phyloP scores from a whole-genome alignment of 2,113 vertebrate species.

The Entelurus aequoreus region DNA sequence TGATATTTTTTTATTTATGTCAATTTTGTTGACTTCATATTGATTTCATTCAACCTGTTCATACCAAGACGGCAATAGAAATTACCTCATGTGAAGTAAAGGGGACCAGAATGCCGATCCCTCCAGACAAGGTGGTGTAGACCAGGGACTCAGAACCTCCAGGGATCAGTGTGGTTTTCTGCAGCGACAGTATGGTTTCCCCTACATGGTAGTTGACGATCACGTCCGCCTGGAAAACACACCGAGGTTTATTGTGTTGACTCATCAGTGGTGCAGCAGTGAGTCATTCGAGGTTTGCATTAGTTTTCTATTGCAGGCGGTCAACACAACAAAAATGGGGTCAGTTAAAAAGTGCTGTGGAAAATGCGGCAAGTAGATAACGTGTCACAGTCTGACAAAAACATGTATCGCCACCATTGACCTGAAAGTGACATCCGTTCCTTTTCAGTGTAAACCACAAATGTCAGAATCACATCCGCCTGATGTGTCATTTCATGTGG shows the following conservation, averaged over 20 bases:
- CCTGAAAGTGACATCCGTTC: neutral
- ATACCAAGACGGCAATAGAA: too few relatives aligned
- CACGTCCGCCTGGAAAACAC: slow-evolving; percentile 83
- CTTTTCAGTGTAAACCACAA: neutral
- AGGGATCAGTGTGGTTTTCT: slow-evolving; percentile 95
- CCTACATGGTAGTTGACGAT: slow-evolving; percentile 96
- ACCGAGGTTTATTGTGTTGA: neutral
- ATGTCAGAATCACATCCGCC: too few relatives aligned
- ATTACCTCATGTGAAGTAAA: slow-evolving; percentile 96
- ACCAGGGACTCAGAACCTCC: slow-evolving; percentile 96
- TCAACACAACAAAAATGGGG: neutral
- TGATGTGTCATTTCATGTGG: too few relatives aligned
- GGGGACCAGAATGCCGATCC: slow-evolving; percentile 94
- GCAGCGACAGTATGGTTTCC: slow-evolving; percentile 90
- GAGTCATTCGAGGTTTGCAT: neutral
- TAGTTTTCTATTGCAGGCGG: too few relatives aligned
- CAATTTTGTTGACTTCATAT: too few relatives aligned
- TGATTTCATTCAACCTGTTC: too few relatives aligned
- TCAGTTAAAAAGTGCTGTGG: neutral
- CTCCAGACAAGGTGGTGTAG: slow-evolving; percentile 93
- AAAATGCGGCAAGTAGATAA: neutral
- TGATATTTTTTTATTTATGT: too few relatives aligned
- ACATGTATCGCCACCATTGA: neutral
- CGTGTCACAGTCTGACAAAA: slow-evolving; percentile 1
- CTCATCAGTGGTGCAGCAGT: neutral